phyloP scores from a whole-genome alignment of 2,888 invertebrate genomes.

The Arctia plantaginis region DNA sequence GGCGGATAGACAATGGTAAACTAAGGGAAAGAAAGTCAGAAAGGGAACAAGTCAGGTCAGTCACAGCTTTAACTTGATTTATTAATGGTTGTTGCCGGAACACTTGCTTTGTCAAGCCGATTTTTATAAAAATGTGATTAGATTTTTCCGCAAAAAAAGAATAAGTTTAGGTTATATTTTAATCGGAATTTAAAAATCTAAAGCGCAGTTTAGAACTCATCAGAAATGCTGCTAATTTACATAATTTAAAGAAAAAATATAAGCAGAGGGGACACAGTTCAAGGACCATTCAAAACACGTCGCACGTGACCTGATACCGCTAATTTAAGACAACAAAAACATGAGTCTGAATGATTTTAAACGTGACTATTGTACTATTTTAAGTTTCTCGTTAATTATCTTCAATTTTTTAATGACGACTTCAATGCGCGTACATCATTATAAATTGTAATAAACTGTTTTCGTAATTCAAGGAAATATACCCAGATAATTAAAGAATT shows the following conservation, averaged over 20 bases:
- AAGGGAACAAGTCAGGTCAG: too few species aligned
- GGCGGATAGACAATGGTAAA: too few species aligned
- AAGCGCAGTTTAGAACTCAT: background rate
- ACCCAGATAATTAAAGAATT: too few species aligned
- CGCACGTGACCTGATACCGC: background rate
- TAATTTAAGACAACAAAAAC: background rate
- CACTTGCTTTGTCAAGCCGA: background rate
- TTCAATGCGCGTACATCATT: too few species aligned
- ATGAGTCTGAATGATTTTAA: background rate
- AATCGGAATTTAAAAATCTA: background rate
- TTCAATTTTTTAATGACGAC: too few species aligned
- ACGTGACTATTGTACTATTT: background rate
- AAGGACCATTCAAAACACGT: background rate
- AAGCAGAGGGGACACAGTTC: background rate
- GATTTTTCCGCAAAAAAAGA: background rate
- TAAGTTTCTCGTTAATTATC: background rate
- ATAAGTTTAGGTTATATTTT: background rate
- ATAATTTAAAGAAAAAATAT: background rate
- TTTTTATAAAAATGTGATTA: background rate
- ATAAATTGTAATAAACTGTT: too few species aligned
- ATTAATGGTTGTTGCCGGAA: background rate
- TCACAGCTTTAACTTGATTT: too few species aligned
- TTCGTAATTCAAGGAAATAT: too few species aligned
- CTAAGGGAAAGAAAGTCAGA: too few species aligned
- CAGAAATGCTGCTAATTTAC: background rate